These are phyloP conservation scores for Sebastes steindachneri DNA, from an alignment of 2,797 vertebrate species.

Conservation along the genomic window DNA sequence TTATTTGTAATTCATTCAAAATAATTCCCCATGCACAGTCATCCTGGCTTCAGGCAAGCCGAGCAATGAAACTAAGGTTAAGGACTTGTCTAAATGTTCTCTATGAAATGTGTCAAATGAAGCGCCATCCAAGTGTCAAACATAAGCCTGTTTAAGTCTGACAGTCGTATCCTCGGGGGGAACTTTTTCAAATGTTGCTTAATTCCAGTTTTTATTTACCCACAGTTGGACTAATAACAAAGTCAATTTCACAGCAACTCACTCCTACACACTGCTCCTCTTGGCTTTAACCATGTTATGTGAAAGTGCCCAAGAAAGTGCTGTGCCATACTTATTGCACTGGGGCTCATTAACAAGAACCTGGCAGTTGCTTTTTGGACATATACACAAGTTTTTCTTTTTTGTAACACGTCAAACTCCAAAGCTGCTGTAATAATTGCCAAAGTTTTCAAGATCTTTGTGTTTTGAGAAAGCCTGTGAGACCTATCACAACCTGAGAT, in stretches of 20 bases:
- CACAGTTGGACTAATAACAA: slow-evolving; percentile 56
- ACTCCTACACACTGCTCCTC: slow-evolving; percentile 26
- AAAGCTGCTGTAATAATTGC: slow-evolving; percentile 35
- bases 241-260: slow-evolving; percentile 55
- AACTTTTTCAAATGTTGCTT: slow-evolving; percentile 33
- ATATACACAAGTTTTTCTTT: not conserved
- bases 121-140: slow-evolving; percentile 15
- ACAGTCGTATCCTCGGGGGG: slow-evolving; percentile 24
- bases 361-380: slow-evolving; percentile 9
- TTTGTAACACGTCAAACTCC: not conserved
- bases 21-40: slow-evolving; percentile 16
- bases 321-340: not conserved
- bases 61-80: slow-evolving; percentile 15
- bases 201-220: slow-evolving; percentile 58
- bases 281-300: slow-evolving; percentile 25
- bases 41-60: not conserved
- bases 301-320: slow-evolving; percentile 9
- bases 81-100: slow-evolving; percentile 29
- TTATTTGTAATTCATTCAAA: slow-evolving; percentile 39
- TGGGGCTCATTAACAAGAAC: slow-evolving; percentile 32
- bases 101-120: slow-evolving; percentile 27
- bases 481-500: slow-evolving; percentile 10
- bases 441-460: slow-evolving; percentile 24
- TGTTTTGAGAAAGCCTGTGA: slow-evolving; percentile 23
- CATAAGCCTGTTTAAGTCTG: slow-evolving; percentile 34